A percentile compares a stretch with the other conserved stretches of the same genome.
phyloP scores from a whole-genome alignment of 2,888 invertebrate genomes.

The Rhingia campestris region DNA sequence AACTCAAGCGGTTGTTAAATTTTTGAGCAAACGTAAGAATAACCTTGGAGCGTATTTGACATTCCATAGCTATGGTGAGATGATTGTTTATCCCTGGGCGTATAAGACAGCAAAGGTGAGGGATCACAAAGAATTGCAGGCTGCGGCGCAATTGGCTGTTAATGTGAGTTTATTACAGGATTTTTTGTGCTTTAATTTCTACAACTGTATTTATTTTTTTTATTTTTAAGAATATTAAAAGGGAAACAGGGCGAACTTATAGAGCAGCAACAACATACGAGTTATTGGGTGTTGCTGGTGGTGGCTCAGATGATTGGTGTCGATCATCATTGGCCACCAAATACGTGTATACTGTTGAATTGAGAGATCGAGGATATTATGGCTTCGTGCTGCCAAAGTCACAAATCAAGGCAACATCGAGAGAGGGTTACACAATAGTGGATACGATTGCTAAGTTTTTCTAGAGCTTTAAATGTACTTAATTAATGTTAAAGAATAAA shows the following conservation, averaged over 20 bases:
- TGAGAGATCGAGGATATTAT: constrained; percentile 79
- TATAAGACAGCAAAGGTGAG: constrained; percentile 80
- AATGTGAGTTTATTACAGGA: constrained; percentile 33
- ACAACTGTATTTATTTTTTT: background rate
- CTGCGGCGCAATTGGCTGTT: constrained; percentile 78
- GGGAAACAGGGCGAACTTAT: constrained; percentile 78
- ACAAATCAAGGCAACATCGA: constrained; percentile 79
- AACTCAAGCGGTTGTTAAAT: constrained; percentile 86
- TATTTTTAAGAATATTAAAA: constrained; percentile 76
- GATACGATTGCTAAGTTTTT: constrained; percentile 79
- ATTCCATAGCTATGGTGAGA: constrained; percentile 88
- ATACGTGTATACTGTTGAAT: constrained; percentile 81
- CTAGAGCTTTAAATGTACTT: constrained; percentile 70
- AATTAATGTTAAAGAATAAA: constrained; percentile 10
- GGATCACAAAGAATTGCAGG: constrained; percentile 77
- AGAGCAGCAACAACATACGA: constrained; percentile 79
- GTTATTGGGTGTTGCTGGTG: constrained; percentile 80
- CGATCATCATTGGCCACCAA: constrained; percentile 78
- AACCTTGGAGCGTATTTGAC: constrained; percentile 88
- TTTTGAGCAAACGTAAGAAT: constrained; percentile 83
- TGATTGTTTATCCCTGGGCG: constrained; percentile 81
- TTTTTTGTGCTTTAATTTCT: background rate
- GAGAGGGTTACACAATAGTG: constrained; percentile 79
- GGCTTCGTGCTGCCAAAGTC: constrained; percentile 80
- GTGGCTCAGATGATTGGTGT: constrained; percentile 82